A percentile compares a stretch with the other conserved stretches of the same genome.
These are phyloP conservation scores for Crypturellus tataupa DNA, from an alignment of 2,797 vertebrate species.

Conservation along the genomic window DNA sequence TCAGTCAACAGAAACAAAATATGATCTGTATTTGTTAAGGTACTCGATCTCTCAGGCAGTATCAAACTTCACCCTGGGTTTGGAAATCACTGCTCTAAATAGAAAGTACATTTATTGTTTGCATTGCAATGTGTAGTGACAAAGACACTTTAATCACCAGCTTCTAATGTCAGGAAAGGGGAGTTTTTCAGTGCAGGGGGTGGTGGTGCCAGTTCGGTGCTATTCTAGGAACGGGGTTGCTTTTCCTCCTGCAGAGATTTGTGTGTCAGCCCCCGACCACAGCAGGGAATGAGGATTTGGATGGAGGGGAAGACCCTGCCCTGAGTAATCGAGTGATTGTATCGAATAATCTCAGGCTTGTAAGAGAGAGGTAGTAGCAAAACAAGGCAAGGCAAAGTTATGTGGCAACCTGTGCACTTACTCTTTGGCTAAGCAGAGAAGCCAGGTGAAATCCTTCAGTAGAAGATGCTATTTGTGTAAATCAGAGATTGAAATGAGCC, in stretches of 20 bases:
- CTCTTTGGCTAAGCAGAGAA: not conserved
- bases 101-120: not conserved
- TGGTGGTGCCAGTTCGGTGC: not conserved
- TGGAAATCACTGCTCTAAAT: not conserved
- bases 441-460: not conserved
- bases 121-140: not conserved
- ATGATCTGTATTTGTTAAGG: not conserved
- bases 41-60: not conserved
- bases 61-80: not conserved
- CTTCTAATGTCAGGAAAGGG: not conserved
- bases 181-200: not conserved
- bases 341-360: not conserved
- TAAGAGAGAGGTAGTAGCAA: not conserved
- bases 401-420: not conserved
- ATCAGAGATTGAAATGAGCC: not conserved
- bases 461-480: slow-evolving; percentile 9
- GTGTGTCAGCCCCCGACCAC: not conserved
- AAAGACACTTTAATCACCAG: not conserved
- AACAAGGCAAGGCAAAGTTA: not conserved
- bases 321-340: not conserved
- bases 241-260: not conserved
- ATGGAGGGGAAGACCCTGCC: not conserved
- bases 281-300: not conserved
- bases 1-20: not conserved
- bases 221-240: not conserved